Evolutionary conservation across 2,797 vertebrate species (phyloP).

Genomic region (Argentina silus): DNA sequence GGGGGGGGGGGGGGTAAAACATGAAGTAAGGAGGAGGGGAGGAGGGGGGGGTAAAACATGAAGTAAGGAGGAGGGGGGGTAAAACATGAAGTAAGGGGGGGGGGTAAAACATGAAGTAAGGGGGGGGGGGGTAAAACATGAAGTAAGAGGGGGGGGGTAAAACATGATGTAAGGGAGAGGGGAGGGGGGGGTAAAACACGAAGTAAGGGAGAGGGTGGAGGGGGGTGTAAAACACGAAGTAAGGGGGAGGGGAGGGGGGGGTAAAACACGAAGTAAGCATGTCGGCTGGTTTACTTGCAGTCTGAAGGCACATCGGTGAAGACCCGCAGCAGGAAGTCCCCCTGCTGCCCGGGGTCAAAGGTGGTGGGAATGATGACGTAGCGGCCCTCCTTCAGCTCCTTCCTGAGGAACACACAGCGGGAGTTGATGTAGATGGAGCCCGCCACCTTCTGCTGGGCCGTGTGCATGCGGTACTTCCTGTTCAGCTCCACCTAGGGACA

Average conservation of each 20-base stretch:
- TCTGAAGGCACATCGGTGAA: conserved; percentile 95
- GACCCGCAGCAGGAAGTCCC: conserved; percentile 91
- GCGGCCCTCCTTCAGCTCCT: conserved; percentile 90
- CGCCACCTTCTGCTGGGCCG: conserved; percentile 88
- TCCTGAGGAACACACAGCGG: conserved; percentile 91
- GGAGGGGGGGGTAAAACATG: too few relatives aligned
- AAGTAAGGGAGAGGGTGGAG: too few relatives aligned
- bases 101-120: neutral
- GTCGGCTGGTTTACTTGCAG: conserved; percentile 82
- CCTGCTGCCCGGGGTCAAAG: conserved; percentile 86
- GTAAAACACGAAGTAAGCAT: neutral
- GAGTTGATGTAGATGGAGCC: conserved; percentile 97
- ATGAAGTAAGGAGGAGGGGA: neutral
- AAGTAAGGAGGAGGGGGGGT: neutral
- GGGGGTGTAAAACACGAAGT: neutral
- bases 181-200: neutral
- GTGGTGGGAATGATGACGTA: conserved; percentile 95
- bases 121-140: too few relatives aligned
- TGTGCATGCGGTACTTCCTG: conserved; percentile 92
- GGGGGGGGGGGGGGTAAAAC: neutral
- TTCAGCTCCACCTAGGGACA: conserved; percentile 91
- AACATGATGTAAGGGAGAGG: neutral
- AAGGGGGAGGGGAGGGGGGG: neutral
- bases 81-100: too few relatives aligned
- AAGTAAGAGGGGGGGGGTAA: too few relatives aligned